Base-by-base conservation (phyloP, 1,140 invertebrate species). In the Mizuhopecten yessoensis region DNA sequence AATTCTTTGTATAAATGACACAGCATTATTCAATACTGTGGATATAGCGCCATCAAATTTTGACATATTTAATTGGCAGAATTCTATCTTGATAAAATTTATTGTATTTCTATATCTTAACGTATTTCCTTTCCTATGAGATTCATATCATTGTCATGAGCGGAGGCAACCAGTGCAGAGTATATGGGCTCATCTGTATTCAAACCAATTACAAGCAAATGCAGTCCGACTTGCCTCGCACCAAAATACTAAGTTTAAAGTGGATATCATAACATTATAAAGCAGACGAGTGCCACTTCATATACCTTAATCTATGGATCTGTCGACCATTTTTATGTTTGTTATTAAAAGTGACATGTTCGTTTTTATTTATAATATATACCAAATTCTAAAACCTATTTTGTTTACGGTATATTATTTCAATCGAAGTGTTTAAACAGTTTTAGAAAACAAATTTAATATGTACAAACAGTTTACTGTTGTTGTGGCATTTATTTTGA, bases 31-130 rank as follows among this genome's bases (percentile, higher is more conserved):
- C 57, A 29, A 5, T 29, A 5, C 57, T 75, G 29, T n/a, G n/a
- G 57, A 75, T 75, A 75, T 29, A 75, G 23, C 23, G 29, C 17
- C n/a, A 75, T 75, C n/a, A 75, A 75, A 75, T 75, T 9, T 75
- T 75, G 57, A n/a, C 57, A 75, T 75, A 75, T 75, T 75, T 7
- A 75, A 75, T 75, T 75, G 57, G 11, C 57, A 75, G 57, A 75
- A 75, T 17, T n/a, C 57, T 75, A 75, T 75, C 57, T 75, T 75
- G 57, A 75, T 75, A 75, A 75, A 75, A 29, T 29, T 29, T 75
- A 75, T 75, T 75, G 57, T 75, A 75, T 75, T 29, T n/a, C 57
- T 75, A 29, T 29, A 75, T 75, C 3, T 75, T n/a, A 75, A 75
- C 57, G n/a, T n/a, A 75, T 29, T 75, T n/a, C n/a, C 29, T 75